Evolutionary conservation across 2,888 invertebrate genomes (phyloP), one percentile per base, ranked within the genome.

Genomic region (Leptopterna dolabrata): DNA sequence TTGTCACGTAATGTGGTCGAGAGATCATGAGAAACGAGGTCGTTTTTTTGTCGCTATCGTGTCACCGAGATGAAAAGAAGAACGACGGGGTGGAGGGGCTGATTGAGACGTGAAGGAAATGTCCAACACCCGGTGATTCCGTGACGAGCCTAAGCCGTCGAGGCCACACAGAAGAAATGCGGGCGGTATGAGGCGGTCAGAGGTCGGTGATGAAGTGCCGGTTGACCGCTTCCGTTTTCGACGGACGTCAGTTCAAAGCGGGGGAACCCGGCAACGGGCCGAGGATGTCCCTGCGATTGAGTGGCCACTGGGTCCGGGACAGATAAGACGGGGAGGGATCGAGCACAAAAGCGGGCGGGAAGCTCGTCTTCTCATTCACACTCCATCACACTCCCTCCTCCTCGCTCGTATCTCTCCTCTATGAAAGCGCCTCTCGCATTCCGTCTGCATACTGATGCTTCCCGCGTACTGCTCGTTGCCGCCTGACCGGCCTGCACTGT

Each of bases 21-120:
- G n/a, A n/a, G n/a, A n/a, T n/a, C n/a, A n/a, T n/a, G n/a, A n/a
- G n/a, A n/a, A n/a, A 51, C 16, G 16, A 63, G 63, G 19, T 24
- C 63, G 63, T 63, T 63, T 63, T 9, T 19, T 24, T 19, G n/a
- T n/a, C 19, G 7, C n/a, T 24, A 63, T 24, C 63, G 11, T 0
- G 13, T 7, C 11, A 6, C 13, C 63, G 24, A 63, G 19, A 19
- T 63, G 27, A 63, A 63, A 63, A 63, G 63, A 27, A 2, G n/a
- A n/a, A n/a, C n/a, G n/a, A n/a, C n/a, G n/a, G n/a, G n/a, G n/a
- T n/a, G n/a, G n/a, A n/a, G n/a, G n/a, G n/a, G 27, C 63, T 63
- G 63, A 63, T 63, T 63, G 63, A 63, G 24, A 63, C 63, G 63
- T 63, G 63, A 63, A 63, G 24, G 63, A 63, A 63, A 63, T 63